phyloP scores from a whole-genome alignment of 1,140 invertebrate species.

The Bombus confusus region DNA sequence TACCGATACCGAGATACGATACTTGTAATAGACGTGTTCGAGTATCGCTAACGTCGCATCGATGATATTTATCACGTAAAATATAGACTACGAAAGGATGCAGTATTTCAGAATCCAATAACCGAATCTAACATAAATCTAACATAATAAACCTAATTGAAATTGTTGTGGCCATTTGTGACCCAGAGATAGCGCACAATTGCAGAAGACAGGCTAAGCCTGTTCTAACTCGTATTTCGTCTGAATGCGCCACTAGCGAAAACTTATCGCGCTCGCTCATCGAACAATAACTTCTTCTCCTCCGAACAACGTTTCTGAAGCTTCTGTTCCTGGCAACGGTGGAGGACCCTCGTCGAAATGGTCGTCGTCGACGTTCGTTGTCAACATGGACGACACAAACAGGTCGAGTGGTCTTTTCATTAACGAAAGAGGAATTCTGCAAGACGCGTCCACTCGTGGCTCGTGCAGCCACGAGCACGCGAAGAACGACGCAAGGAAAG shows the following conservation, averaged over 20 bases:
- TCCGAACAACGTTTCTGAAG: neutral
- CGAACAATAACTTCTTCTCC: neutral
- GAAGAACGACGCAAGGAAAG: neutral
- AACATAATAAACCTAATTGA: too few species aligned
- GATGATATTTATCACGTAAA: too few species aligned
- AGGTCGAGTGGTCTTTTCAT: slow-evolving; percentile 39
- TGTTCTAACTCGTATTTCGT: neutral
- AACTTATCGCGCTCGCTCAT: neutral
- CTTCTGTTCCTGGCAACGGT: neutral
- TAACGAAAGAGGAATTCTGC: slow-evolving; percentile 22
- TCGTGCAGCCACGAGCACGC: neutral
- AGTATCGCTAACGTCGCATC: too few species aligned
- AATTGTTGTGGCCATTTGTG: too few species aligned
- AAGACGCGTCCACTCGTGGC: slow-evolving; percentile 27
- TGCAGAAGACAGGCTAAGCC: neutral
- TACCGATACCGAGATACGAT: too few species aligned
- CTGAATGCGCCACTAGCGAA: too few species aligned
- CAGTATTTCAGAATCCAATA: too few species aligned
- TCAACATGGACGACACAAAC: slow-evolving; percentile 28
- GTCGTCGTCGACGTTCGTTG: neutral
- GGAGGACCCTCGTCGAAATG: neutral
- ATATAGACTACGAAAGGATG: too few species aligned
- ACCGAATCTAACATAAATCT: too few species aligned
- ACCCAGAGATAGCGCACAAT: neutral
- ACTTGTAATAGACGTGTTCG: too few species aligned